Base-by-base conservation (phyloP, 2,888 invertebrate species). In the Oithona nana region DNA sequence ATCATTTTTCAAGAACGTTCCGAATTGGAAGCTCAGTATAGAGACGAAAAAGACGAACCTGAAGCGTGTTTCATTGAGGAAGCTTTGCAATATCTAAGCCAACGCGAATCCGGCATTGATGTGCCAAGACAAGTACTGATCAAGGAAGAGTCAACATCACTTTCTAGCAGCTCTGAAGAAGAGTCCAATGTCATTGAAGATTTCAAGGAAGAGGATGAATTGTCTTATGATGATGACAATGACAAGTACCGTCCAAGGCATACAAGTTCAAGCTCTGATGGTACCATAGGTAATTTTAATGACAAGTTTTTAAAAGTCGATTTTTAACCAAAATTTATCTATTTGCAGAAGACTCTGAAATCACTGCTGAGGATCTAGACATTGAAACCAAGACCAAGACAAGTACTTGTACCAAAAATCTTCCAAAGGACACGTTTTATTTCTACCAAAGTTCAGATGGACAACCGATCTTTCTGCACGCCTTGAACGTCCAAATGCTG, bases 401-500 rank as follows among this genome's bases (percentile, higher is more conserved):
- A n/a, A n/a, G n/a, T n/a, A n/a, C n/a, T n/a, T n/a, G n/a, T n/a
- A n/a, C n/a, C n/a, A n/a, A n/a, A n/a, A 60, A 31, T 31, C 55
- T 31, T 20, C 64, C 64, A 4, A 66, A 66, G 49, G 52, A 65
- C 1, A 61, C 62, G 8, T 65, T 61, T 39, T 66, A 66, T 64
- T 66, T 66, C 64, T 66, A 66, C 58, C 66, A 66, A 59, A 64
- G 64, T 66, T 79, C 80, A 52, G 90, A 92, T 73, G 94, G 94
- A 0, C 93, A 93, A 73, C 87, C 90, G 72, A 81, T 94, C 62
- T 97, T 88, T 73, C 76, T 95, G 65, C 87, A 93, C 73, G 84
- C 88, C 16, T 74, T 95, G 68, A 95, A 95, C 73, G 84, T 88
- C 8, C 84, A 86, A 65, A 86, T 94, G 81, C 73, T 97, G 68